Evolutionary conservation across 2,113 vertebrate species (phyloP), one percentile per base, ranked within the genome.

Genomic region (Pipa parva): DNA sequence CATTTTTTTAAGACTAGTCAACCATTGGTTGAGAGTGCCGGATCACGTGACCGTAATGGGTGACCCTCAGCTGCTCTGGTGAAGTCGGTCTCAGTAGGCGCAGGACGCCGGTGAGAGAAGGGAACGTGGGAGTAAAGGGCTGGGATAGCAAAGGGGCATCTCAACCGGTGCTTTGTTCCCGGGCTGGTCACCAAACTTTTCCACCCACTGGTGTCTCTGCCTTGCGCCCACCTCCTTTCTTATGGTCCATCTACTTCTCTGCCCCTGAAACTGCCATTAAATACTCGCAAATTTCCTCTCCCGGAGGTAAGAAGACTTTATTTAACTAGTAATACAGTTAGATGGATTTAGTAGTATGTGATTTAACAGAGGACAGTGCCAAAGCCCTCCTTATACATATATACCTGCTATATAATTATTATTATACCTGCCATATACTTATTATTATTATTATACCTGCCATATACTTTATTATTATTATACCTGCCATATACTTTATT

Each of bases 61-160:
- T 45, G 3, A 2, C 18, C 31, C 26, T 45, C 0, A 0, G 4
- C 1, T 7, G 1, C 3, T 7, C 3, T 0, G 27, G 1, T 3
- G 12, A 1, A 4, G 31, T 2, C 7, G 26, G 10, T 36, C 10
- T 42, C 31, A 69, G 31, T 52, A 22, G 65, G 57, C 57, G 65
- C 57, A 31, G 57, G 65, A 13, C 57, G 65, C 65, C 56, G 65
- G 48, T 52, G 24, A 46, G 57, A 42, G 33, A 68, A 15, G 3
- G 11, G 27, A 42, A 17, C 12, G 11, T 5, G 37, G 13, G 37
- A 17, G 37, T 5, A n/a, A n/a, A n/a, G n/a, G 2, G 6, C 10
- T n/a, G 6, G 39, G 2, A 17, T 5, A 10, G 29, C 5, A 31
- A 31, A 31, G 29, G 29, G 29, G 29, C 5, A 31, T n/a, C 5